Conservation (phyloP, 2,888 invertebrate species). For the Drosophila parthenogenetica region DNA sequence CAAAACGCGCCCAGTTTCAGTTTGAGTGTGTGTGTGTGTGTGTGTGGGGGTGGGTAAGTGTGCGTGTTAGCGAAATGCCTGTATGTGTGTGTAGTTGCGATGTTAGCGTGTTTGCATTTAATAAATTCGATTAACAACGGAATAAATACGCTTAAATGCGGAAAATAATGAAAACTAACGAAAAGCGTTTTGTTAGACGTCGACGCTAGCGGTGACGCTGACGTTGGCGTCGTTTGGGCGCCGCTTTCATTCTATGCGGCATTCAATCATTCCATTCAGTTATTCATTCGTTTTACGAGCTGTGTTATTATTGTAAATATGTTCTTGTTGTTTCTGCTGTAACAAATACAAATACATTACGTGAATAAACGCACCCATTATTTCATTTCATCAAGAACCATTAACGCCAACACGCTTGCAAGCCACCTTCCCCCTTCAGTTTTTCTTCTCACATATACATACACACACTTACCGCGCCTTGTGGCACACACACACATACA, state of each 20-base stretch:
- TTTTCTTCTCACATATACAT: conserved; percentile 11
- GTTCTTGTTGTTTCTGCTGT: conserved; percentile 59
- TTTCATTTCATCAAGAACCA: conserved; percentile 83
- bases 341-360: conserved; percentile 81
- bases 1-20: conserved; percentile 70
- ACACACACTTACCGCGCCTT: conserved; percentile 59
- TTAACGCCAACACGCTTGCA: conserved; percentile 82
- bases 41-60: conserved; percentile 35
- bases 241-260: conserved; percentile 77
- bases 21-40: conserved; percentile 24
- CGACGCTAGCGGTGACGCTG: conserved; percentile 28
- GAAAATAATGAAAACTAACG: conserved; percentile 82
- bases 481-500: conserved; percentile 51
- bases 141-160: conserved; percentile 82
- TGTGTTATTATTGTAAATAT: conserved; percentile 82
- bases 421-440: conserved; percentile 3
- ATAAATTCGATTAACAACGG: conserved; percentile 83
- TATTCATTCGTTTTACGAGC: conserved; percentile 79
- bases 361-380: conserved; percentile 83
- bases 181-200: conserved; percentile 78
- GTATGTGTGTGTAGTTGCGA: conserved; percentile 35
- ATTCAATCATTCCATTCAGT: conserved; percentile 79
- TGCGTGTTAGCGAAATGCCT: conserved; percentile 57
- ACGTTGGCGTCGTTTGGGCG: conserved; percentile 55
- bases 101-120: conserved; percentile 83